A percentile compares a stretch with the other conserved stretches of the same genome.
phyloP scores from a whole-genome alignment of 64 coral and sea anemone genomes.

The Pachyseris speciosa region DNA sequence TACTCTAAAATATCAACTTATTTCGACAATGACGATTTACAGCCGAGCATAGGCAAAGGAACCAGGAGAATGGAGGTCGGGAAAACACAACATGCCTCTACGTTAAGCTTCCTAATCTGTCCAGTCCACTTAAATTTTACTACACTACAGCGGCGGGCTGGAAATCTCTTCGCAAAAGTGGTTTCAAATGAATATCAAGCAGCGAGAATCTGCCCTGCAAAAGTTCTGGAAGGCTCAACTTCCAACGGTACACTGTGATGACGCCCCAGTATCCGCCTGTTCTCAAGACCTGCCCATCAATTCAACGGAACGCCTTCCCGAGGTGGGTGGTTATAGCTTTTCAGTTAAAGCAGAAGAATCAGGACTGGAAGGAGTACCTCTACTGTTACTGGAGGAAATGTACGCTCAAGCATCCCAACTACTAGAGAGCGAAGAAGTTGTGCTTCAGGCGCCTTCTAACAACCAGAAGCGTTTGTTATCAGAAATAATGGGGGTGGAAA shows the following conservation, averaged over 20 bases:
- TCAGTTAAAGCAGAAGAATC: slow-evolving; percentile 40
- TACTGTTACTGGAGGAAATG: slow-evolving; percentile 18
- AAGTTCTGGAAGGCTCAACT: slow-evolving; percentile 23
- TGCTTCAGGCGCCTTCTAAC: neutral
- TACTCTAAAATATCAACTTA: no score
- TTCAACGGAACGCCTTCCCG: neutral
- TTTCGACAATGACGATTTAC: no score
- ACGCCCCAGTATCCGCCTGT: no score
- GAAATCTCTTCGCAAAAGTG: neutral
- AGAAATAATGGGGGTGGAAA: neutral
- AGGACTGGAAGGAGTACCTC: neutral
- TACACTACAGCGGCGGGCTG: no score
- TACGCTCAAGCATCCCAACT: neutral
- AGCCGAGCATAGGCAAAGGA: no score
- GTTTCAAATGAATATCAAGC: neutral
- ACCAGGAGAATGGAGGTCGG: no score
- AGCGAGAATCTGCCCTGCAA: neutral
- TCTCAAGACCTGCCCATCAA: no score
- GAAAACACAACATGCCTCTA: no score
- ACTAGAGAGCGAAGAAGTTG: neutral
- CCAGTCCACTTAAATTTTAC: no score
- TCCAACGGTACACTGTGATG: neutral
- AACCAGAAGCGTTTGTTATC: neutral
- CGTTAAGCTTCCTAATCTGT: no score
- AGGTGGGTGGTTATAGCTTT: neutral